phyloP scores from a whole-genome alignment of 2,888 invertebrate species.

The Dione vanillae region DNA sequence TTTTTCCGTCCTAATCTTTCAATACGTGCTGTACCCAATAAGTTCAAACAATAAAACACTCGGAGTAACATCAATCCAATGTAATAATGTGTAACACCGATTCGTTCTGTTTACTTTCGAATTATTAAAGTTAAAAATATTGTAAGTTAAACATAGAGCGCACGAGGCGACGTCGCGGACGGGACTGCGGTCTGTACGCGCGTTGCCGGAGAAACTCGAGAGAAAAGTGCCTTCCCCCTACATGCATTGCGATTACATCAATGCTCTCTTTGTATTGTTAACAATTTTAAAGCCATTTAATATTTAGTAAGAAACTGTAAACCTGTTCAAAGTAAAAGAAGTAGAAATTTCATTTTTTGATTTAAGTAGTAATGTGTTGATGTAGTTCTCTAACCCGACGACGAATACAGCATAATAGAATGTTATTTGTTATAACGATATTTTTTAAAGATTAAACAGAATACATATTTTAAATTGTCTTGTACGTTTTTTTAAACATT shows the following conservation, averaged over 20 bases:
- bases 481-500: too few species aligned
- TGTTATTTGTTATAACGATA: neutral
- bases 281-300: slow-evolving; percentile 11
- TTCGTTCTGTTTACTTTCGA: slow-evolving; percentile 47
- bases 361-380: neutral
- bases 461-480: too few species aligned
- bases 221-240: slow-evolving; percentile 74
- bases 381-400: neutral
- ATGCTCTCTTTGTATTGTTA: slow-evolving; percentile 63
- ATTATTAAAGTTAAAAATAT: slow-evolving; percentile 30
- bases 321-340: neutral
- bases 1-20: slow-evolving; percentile 52
- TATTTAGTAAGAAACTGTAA: slow-evolving; percentile 7
- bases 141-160: slow-evolving; percentile 55
- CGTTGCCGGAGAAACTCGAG: slow-evolving; percentile 73
- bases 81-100: slow-evolving; percentile 46
- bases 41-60: slow-evolving; percentile 59
- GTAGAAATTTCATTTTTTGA: slow-evolving; percentile 10
- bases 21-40: slow-evolving; percentile 52
- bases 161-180: slow-evolving; percentile 61
- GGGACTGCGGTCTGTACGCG: slow-evolving; percentile 63
- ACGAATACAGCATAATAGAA: neutral
- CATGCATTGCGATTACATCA: slow-evolving; percentile 74
- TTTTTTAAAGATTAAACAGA: neutral
- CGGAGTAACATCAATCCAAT: slow-evolving; percentile 42